These are phyloP conservation scores for Falco rusticolus DNA, from an alignment of 2,797 vertebrate genomes.

Conservation along the genomic window DNA sequence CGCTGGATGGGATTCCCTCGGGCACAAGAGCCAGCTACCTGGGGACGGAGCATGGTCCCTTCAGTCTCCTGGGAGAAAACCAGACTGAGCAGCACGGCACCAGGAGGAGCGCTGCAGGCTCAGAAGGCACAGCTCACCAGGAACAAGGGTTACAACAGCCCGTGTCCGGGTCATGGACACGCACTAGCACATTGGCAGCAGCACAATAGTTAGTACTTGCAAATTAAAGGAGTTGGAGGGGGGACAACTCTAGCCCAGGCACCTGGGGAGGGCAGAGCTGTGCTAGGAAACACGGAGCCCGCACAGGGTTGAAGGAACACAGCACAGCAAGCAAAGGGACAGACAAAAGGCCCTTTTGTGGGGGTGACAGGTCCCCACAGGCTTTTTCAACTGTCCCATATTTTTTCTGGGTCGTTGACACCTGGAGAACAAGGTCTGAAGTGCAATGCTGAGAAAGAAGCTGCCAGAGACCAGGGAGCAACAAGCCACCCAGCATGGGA, in stretches of 20 bases:
- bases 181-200: background rate
- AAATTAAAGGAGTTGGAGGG: background rate
- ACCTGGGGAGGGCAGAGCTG: background rate
- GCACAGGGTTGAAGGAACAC: background rate
- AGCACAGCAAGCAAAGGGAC: background rate
- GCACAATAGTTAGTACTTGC: background rate
- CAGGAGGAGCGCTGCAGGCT: background rate
- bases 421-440: background rate
- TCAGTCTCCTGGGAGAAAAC: background rate
- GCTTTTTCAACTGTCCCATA: background rate
- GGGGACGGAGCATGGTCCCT: background rate
- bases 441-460: background rate
- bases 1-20: background rate
- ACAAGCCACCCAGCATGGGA: background rate
- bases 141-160: background rate
- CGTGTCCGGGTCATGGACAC: rapidly evolving
- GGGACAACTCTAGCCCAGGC: background rate
- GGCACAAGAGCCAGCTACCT: background rate
- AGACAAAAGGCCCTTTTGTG: background rate
- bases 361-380: background rate
- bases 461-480: background rate
- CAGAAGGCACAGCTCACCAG: background rate
- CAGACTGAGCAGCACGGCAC: background rate
- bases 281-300: background rate
- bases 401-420: background rate